phyloP scores from a whole-genome alignment of 2,797 vertebrate species.

The Anomalospiza imberbis region DNA sequence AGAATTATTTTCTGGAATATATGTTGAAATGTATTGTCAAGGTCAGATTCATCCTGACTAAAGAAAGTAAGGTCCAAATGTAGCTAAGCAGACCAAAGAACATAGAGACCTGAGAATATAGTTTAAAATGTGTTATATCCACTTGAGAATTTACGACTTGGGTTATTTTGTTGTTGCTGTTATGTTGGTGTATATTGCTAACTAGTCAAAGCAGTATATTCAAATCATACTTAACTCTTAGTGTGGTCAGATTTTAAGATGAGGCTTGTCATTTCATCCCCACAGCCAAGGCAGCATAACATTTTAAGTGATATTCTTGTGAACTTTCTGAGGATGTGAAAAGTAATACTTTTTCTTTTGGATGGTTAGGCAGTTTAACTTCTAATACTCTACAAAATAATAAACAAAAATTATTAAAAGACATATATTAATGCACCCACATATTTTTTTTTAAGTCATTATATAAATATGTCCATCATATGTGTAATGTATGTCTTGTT shows the following conservation, averaged over 20 bases:
- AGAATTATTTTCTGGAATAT: not conserved
- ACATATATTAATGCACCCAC: fast-evolving
- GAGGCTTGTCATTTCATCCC: not conserved
- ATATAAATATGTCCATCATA: not conserved
- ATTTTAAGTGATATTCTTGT: not conserved
- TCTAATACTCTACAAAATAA: not conserved
- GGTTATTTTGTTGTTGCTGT: not conserved
- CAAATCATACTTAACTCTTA: not conserved
- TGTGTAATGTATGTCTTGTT: not conserved
- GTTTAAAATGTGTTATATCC: not conserved
- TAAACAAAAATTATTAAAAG: not conserved
- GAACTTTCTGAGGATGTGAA: not conserved
- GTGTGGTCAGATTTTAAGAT: not conserved
- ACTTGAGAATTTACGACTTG: not conserved
- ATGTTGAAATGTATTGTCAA: not conserved
- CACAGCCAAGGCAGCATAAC: not conserved
- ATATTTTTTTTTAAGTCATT: not conserved
- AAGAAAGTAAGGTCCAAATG: not conserved
- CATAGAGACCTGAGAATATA: not conserved
- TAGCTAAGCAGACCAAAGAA: not conserved
- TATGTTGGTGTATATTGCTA: not conserved
- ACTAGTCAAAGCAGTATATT: not conserved
- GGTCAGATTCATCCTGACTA: not conserved
- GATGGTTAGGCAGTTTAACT: not conserved
- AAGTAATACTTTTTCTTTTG: not conserved